Base-by-base conservation (phyloP, 2,113 vertebrate genomes). In the Larimichthys polyactis region DNA sequence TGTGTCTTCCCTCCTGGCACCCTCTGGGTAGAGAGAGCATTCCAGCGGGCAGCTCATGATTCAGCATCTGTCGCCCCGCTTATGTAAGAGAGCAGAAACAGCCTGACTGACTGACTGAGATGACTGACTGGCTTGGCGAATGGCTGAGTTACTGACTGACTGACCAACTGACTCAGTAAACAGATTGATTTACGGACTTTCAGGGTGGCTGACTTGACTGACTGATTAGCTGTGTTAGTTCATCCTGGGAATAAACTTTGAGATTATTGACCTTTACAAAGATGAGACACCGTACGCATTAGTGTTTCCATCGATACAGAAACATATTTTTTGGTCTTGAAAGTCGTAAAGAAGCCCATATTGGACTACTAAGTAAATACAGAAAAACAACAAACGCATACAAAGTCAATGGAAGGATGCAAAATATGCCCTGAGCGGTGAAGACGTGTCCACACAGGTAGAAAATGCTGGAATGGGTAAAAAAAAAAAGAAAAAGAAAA, bases 1-100 rank as follows among this genome's bases (percentile, higher is more conserved):
- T 82, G 79, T 81, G 81, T 82, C 74, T 87, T 88, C 62, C 88
- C 92, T 91, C 87, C 80, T 89, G 91, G 85, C 85, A 87, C 86
- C 93, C 92, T 93, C 88, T 89, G 88, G 92, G 91, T 89, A 89
- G 84, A 89, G 84, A 84, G 83, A 90, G 90, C 89, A 78, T 91
- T 91, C 91, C 91, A 91, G 86, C 81, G 91, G 92, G 89, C 92
- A 91, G 89, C 71, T 93, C 90, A 95, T 94, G 94, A 95, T 92
- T 95, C 94, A 95, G 94, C 95, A 95, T 94, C 93, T 95, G 94
- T 93, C 87, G 81, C 91, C 84, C 79, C 78, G 88, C 90, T 94
- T 94, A 93, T 84, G 87, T 92, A 93, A 94, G 82, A 83, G 84
- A 88, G 85, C 81, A 90, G 91, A 90, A 83, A 81, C 81, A 58